Base-by-base conservation (phyloP, 2,888 invertebrate species). In the Drosophila ezoana region DNA sequence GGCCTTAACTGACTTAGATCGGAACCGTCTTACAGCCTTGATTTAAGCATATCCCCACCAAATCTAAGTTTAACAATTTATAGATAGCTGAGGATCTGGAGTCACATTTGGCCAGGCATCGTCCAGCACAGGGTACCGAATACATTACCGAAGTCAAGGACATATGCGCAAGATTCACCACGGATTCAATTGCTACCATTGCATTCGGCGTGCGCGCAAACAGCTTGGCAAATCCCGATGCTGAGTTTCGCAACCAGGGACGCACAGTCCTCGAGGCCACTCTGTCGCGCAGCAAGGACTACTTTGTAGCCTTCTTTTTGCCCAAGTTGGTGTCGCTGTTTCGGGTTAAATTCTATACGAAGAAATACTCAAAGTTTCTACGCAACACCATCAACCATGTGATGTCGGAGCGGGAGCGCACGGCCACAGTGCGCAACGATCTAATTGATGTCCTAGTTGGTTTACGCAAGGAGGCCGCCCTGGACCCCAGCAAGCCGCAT, bases 361-460 rank as follows among this genome's bases (percentile, higher is more conserved):
- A 71, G 5, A 81, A 91, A 10, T 86, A 86, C 18, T 67, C 89
- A 0, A 67, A 78, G 8, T 94, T 93, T 63, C 53, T 94, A 6
- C 86, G 92, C 0, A 67, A 65, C 0, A 87, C 90, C 0, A 92
- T 94, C 3, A 90, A 87, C 65, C 89, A 92, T 2, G 92, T 93
- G 0, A 92, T 94, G 47, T 53, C 81, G 0, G 89, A 92, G 11
- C 89, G 94, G 3, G 91, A 92, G 56, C 79, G 90, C 11, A 90
- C 89, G 5, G 93, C 92, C 4, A 53, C 73, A 0, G 87, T 87
- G 10, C 90, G 93, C 11, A 92, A 93, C 53, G 94, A 94, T 80
- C 90, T 94, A 1, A 92, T 94, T 44, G 94, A 94, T 73, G 76
- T 93, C 4, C 77, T 94, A 11, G 86, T 94, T 37, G 90, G 91